Conservation (phyloP, 2,797 vertebrate species). For the Cyprinella venusta region DNA sequence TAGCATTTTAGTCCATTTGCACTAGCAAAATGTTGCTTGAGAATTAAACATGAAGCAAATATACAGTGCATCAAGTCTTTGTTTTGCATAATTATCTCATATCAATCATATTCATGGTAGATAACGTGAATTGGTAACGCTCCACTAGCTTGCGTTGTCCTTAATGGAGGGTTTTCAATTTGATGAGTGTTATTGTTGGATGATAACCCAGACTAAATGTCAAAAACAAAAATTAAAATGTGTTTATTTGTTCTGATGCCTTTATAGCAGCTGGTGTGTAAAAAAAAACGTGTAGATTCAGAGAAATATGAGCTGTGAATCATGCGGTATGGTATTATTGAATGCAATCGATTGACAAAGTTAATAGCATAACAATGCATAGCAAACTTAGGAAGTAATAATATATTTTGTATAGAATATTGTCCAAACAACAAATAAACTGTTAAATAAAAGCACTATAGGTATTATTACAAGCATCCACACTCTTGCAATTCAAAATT, state of each 20-base stretch:
- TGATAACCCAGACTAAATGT: slow-evolving; percentile 28
- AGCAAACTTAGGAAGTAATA: slow-evolving; percentile 7
- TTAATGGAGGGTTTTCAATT: slow-evolving; percentile 26
- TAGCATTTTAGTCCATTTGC: slow-evolving; percentile 51
- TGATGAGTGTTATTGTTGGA: slow-evolving; percentile 8
- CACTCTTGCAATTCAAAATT: slow-evolving; percentile 24
- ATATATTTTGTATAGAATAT: neutral
- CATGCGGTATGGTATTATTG: neutral
- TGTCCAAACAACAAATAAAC: slow-evolving; percentile 17
- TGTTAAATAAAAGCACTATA: slow-evolving; percentile 23
- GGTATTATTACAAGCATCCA: neutral
- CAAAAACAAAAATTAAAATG: slow-evolving; percentile 27
- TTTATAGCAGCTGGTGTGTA: slow-evolving; percentile 16
- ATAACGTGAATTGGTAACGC: slow-evolving; percentile 42
- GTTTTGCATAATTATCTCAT: slow-evolving; percentile 51
- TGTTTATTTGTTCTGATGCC: slow-evolving; percentile 17
- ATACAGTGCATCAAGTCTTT: slow-evolving; percentile 39
- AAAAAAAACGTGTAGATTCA: neutral
- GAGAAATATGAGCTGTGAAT: slow-evolving; percentile 1
- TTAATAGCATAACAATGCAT: slow-evolving; percentile 2
- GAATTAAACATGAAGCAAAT: slow-evolving; percentile 43
- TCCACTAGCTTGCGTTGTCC: slow-evolving; percentile 25
- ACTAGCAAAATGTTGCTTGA: slow-evolving; percentile 43
- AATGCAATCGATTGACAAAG: slow-evolving; percentile 11
- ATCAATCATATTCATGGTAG: slow-evolving; percentile 30